Base-by-base conservation (phyloP, 1,140 invertebrate genomes). In the Drosophila kikkawai region DNA sequence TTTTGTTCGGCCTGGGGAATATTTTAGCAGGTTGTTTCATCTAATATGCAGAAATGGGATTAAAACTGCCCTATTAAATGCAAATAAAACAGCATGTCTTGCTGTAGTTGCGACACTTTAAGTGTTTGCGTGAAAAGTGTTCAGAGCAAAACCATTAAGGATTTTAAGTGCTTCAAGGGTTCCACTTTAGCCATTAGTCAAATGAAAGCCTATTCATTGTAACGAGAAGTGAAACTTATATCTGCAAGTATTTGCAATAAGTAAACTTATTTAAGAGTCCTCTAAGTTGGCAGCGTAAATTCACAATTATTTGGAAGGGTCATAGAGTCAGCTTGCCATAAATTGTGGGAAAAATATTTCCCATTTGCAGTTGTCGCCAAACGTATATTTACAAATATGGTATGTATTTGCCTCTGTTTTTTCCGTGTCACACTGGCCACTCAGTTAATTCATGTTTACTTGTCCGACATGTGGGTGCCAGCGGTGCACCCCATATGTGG, bases 31-130 rank as follows among this genome's bases (percentile, higher is more conserved):
- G 41, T 51, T 45, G 42, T 82, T 56, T 12, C 26, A 48, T 68
- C 44, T 48, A 69, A 58, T 58, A 61, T 58, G 37, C 66, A 41
- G 39, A 76, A 86, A 82, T 87, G 70, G 71, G 79, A 82, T 79
- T 87, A 82, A 59, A 86, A 82, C 47, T 57, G 47, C n/a, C 63
- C 48, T 65, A 79, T 76, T 66, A 79, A 76, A 68, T 73, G 55
- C 45, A 70, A 75, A 87, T 67, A 47, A 50, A 55, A 51, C 29
- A 55, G 8, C 60, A 55, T 37, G 60, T 56, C 48, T 32, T 19
- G 26, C 59, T 13, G 29, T 58, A 42, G 6, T 37, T 45, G 26
- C 22, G 42, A 56, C 51, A 56, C 50, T 56, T 42, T 3, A 50
- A 42, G 36, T 50, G 13, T 9, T 22, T 12, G 26, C 66, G 19